phyloP scores from a whole-genome alignment of 1,140 invertebrate genomes.

The Hylaeus anthracinus region DNA sequence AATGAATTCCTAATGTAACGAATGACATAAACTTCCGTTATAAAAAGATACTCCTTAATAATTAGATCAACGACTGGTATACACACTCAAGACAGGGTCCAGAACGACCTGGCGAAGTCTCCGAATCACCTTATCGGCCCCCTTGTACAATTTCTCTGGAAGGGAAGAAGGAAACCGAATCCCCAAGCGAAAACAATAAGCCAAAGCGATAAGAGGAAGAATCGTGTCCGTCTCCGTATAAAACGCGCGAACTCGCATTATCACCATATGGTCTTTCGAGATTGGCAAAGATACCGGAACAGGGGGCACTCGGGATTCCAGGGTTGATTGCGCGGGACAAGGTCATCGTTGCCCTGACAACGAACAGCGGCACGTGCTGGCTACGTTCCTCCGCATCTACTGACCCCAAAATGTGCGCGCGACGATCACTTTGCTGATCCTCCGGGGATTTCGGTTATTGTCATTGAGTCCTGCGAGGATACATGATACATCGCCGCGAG shows the following conservation, averaged over 20 bases:
- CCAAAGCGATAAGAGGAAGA: background rate
- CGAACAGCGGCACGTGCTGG: slow-evolving; percentile 75
- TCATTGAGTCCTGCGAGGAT: slow-evolving; percentile 23
- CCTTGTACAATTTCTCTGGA: no score
- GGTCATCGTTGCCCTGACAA: slow-evolving; percentile 79
- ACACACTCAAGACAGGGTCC: no score
- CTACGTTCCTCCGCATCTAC: slow-evolving; percentile 47
- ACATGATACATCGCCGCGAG: slow-evolving; percentile 17
- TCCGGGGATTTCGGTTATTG: slow-evolving; percentile 53
- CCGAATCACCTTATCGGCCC: no score
- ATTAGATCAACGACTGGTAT: no score
- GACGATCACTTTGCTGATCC: slow-evolving; percentile 55
- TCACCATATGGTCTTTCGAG: slow-evolving; percentile 55
- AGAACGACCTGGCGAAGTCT: no score
- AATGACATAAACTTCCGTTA: no score
- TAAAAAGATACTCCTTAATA: no score
- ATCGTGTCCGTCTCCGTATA: background rate
- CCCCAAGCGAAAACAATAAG: background rate
- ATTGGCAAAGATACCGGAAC: slow-evolving; percentile 67
- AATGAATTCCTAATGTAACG: no score
- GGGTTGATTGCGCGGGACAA: slow-evolving; percentile 79
- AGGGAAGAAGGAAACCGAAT: background rate
- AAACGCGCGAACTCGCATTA: slow-evolving; percentile 44
- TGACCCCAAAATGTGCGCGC: slow-evolving; percentile 54
- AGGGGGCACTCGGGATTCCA: slow-evolving; percentile 64